phyloP scores from a whole-genome alignment of 2,797 vertebrate species.

The Oryzias dopingdopingensis region DNA sequence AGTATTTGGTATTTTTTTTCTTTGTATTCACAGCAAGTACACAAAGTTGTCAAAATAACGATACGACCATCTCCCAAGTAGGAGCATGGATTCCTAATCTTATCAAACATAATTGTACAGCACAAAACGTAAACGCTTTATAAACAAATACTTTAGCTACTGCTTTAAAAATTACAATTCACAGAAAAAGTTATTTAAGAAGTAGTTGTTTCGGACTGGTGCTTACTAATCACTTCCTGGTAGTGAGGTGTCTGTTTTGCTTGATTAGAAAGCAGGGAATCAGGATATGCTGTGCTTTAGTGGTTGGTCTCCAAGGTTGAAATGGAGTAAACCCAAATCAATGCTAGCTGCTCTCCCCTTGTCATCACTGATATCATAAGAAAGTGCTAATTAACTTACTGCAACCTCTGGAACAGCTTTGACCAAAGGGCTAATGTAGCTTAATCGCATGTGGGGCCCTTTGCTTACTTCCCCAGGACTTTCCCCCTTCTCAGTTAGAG shows the following conservation, averaged over 20 bases:
- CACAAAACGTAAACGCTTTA: too few species aligned
- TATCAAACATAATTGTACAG: too few species aligned
- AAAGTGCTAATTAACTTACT: constrained; percentile 84
- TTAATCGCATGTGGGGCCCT: constrained; percentile 83
- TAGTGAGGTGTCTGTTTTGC: constrained; percentile 53
- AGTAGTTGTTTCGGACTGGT: constrained; percentile 35
- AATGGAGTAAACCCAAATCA: constrained; percentile 77
- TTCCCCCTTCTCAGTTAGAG: constrained; percentile 80
- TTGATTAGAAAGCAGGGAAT: constrained; percentile 40
- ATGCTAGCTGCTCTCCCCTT: constrained; percentile 75
- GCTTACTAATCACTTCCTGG: constrained; percentile 66
- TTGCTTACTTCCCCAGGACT: constrained; percentile 87
- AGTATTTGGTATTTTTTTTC: constrained; percentile 70
- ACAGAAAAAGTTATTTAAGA: constrained; percentile 28
- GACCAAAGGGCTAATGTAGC: constrained; percentile 87
- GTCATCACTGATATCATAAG: constrained; percentile 82
- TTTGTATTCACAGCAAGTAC: constrained; percentile 15
- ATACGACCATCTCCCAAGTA: too few species aligned
- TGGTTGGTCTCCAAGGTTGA: constrained; percentile 66
- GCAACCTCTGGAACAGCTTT: constrained; percentile 82
- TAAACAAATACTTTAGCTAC: neutral
- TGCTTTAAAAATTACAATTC: constrained; percentile 16
- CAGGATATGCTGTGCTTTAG: constrained; percentile 47
- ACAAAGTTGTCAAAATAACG: neutral
- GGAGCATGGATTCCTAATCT: too few species aligned